Evolutionary conservation across 2,113 vertebrate species (phyloP).

Genomic region (Rhodinocichla rosea): DNA sequence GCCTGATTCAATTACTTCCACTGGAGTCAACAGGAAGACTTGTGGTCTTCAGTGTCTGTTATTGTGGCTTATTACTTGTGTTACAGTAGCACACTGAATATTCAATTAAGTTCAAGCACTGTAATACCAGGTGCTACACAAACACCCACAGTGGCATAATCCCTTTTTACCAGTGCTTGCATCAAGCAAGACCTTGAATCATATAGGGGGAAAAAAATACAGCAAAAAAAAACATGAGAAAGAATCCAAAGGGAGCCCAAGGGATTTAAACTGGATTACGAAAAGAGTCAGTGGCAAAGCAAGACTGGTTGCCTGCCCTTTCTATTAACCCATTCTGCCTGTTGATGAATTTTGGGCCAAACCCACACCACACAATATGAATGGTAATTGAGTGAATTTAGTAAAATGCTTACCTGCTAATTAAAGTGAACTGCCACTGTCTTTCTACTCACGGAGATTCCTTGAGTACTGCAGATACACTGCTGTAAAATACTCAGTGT

Average conservation of each 20-base stretch:
- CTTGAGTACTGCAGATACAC: background rate
- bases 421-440: background rate
- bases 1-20: constrained; percentile 36
- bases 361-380: background rate
- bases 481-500: background rate
- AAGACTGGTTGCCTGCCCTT: background rate
- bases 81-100: constrained; percentile 20
- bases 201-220: background rate
- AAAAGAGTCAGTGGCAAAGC: background rate
- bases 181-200: background rate
- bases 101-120: background rate
- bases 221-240: background rate
- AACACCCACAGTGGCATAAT: background rate
- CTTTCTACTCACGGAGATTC: background rate
- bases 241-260: background rate
- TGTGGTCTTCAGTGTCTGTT: background rate
- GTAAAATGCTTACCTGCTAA: background rate
- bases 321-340: background rate
- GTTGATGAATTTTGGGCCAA: background rate
- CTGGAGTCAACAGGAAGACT: constrained; percentile 36
- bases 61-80: constrained; percentile 10
- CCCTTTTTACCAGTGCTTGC: background rate
- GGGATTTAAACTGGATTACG: background rate
- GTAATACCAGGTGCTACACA: background rate
- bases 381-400: background rate